Base-by-base conservation (phyloP, 2,888 invertebrate species). In the Tinea semifulvella region DNA sequence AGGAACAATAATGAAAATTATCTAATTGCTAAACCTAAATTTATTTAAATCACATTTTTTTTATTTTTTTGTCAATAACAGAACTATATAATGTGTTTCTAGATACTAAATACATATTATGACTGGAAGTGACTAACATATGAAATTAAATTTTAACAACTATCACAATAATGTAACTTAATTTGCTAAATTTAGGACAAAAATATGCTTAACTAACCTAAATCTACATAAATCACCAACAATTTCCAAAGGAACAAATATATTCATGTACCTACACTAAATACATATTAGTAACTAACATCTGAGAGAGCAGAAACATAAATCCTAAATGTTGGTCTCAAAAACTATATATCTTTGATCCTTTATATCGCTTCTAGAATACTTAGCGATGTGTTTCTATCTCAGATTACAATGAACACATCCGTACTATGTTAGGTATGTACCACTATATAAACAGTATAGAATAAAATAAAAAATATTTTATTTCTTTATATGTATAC, bases 111-210 rank as follows among this genome's bases (percentile, higher is more conserved):
- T 63, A 75, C 71, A 72, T 79, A 80, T 79, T 79, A 79, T 80
- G 80, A 80, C 80, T 80, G 72, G 71, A 77, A 77, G 77, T 79
- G 80, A 80, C 80, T 80, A 80, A 63, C 65, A 70, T 69, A 70
- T 63, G 60, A 74, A 71, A 60, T 68, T 67, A 65, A 65, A 60
- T 63, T 64, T 67, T 64, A 7, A 69, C 66, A 58, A 55, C 71
- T 76, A 79, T 79, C 79, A 80, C 80, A 77, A 65, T 67, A 70
- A 63, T 63, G 68, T 68, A 52, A 31, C 50, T 48, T 52, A 49
- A 46, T 43, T 16, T 22, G 45, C 49, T 48, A 53, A 55, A 58
- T 60, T 64, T 61, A 62, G 60, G 65, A 63, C 55, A 58, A 52
- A 19, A 40, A 42, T 39, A 46, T 43, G 31, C 28, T 40, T 43